phyloP scores from a whole-genome alignment of 2,113 vertebrate species.

The Nycticryphes semicollaris region DNA sequence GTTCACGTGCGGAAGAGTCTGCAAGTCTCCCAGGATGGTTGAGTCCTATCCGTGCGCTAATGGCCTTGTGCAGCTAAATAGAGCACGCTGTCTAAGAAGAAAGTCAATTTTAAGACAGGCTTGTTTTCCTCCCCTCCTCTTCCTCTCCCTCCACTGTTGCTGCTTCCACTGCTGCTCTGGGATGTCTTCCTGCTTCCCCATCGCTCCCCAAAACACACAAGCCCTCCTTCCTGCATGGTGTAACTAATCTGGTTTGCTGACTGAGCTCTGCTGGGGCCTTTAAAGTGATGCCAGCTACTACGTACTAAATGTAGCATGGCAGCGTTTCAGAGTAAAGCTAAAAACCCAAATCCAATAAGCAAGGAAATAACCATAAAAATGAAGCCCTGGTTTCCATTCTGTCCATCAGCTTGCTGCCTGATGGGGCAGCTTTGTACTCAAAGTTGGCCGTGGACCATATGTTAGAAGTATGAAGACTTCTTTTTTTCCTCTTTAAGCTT shows the following conservation, averaged over 20 bases:
- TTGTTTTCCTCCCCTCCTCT: neutral
- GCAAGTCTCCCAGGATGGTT: neutral
- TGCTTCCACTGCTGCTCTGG: accelerated
- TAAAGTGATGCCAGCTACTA: constrained; percentile 54
- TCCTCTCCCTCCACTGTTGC: neutral
- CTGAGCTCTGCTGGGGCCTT: constrained; percentile 44
- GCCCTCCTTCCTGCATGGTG: neutral
- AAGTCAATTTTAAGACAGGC: neutral
- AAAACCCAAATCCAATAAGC: constrained; percentile 62
- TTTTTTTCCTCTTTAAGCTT: neutral
- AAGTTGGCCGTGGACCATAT: neutral
- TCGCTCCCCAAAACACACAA: neutral
- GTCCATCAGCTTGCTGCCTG: neutral
- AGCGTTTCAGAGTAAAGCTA: constrained; percentile 36
- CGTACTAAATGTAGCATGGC: constrained; percentile 18
- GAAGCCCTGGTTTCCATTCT: constrained; percentile 8
- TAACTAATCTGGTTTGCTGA: constrained; percentile 60
- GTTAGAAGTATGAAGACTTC: neutral
- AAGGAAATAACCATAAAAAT: constrained; percentile 52
- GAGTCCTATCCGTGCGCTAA: accelerated
- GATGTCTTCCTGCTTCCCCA: neutral
- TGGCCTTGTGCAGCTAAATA: neutral
- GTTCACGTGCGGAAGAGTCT: neutral
- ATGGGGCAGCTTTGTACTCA: constrained; percentile 32
- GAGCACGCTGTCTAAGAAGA: neutral